Percentiles rank a stretch among this genome's conserved stretches.
These are phyloP conservation scores for Eupsittula cactorum DNA, from an alignment of 2,113 vertebrate genomes.

Conservation along the genomic window DNA sequence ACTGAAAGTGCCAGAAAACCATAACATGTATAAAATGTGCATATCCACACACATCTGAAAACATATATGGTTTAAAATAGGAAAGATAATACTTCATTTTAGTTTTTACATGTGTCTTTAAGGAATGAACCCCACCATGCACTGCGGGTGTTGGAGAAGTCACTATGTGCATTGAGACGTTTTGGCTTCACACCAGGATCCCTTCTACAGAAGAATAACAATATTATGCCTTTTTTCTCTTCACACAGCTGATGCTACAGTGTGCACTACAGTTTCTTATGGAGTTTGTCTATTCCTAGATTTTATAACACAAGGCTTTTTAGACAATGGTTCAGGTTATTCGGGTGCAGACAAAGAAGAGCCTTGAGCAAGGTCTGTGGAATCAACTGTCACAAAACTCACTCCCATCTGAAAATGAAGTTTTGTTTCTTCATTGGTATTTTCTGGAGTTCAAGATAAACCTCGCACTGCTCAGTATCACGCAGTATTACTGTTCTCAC, in stretches of 20 bases:
- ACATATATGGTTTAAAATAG: neutral
- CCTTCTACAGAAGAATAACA: conserved; percentile 20
- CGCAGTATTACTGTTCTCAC: neutral
- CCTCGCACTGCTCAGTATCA: neutral
- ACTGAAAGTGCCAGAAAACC: neutral
- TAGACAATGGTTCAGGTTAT: neutral
- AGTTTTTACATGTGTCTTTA: conserved; percentile 5
- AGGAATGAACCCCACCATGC: conserved; percentile 20
- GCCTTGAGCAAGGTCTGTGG: neutral
- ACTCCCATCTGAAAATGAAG: neutral
- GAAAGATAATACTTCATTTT: neutral
- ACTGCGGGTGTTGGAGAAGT: neutral
- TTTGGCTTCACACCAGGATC: conserved; percentile 25
- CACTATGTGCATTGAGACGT: neutral
- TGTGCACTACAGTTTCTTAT: neutral
- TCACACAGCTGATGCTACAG: neutral
- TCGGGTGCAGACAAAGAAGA: neutral
- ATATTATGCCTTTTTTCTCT: neutral
- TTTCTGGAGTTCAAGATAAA: neutral
- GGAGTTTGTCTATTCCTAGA: neutral
- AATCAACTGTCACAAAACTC: neutral
- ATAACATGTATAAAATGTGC: neutral
- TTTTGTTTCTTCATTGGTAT: neutral
- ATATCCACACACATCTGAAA: neutral
- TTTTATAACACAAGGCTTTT: neutral